Percentiles rank a stretch among this genome's conserved stretches.
phyloP scores from a whole-genome alignment of 2,888 invertebrate species.

The Andrena bicolor region DNA sequence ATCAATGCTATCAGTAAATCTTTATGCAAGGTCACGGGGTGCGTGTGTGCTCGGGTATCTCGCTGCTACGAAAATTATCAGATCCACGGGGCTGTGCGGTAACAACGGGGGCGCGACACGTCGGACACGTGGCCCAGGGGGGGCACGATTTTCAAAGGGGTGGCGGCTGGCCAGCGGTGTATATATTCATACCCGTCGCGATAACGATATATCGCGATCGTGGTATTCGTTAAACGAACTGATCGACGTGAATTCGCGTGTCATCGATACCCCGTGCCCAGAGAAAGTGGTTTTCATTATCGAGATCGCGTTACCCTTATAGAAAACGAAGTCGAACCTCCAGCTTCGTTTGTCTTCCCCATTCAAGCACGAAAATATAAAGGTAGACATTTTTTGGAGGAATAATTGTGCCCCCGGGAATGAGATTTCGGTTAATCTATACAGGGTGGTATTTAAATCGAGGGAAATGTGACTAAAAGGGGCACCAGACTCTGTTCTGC shows the following conservation, averaged over 20 bases:
- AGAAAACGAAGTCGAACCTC: background rate
- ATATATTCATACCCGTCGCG: slow-evolving; percentile 62
- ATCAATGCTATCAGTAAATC: slow-evolving; percentile 69
- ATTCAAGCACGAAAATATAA: too few relatives aligned
- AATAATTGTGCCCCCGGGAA: too few relatives aligned
- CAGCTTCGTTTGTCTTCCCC: slow-evolving; percentile 5
- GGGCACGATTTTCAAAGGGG: slow-evolving; percentile 66
- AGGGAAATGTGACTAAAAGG: too few relatives aligned
- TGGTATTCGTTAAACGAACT: slow-evolving; percentile 66
- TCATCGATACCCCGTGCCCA: slow-evolving; percentile 43
- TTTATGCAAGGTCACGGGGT: slow-evolving; percentile 64
- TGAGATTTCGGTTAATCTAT: too few relatives aligned
- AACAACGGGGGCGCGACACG: slow-evolving; percentile 74
- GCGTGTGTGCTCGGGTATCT: slow-evolving; percentile 56
- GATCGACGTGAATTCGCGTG: slow-evolving; percentile 59
- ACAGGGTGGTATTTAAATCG: too few relatives aligned
- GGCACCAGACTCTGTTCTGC: too few relatives aligned
- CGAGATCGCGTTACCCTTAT: slow-evolving; percentile 17
- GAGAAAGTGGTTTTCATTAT: slow-evolving; percentile 8
- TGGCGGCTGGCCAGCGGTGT: slow-evolving; percentile 58
- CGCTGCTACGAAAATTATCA: slow-evolving; percentile 70
- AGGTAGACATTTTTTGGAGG: too few relatives aligned
- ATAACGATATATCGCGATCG: slow-evolving; percentile 72
- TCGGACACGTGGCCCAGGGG: slow-evolving; percentile 69
- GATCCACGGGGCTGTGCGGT: slow-evolving; percentile 64